Evolutionary conservation across 2,888 invertebrate species (phyloP).

Genomic region (Cerastoderma edule): DNA sequence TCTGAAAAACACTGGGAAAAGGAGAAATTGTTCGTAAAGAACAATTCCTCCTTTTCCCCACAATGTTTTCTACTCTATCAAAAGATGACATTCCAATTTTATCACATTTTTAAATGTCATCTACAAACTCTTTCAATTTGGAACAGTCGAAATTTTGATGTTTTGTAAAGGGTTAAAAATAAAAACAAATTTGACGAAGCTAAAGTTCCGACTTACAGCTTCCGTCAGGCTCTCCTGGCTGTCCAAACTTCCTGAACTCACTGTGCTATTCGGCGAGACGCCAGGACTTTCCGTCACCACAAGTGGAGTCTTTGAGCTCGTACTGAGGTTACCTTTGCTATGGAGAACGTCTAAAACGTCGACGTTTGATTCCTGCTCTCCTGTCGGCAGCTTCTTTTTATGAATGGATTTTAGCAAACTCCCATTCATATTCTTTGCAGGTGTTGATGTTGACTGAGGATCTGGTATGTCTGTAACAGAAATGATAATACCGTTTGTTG

Average conservation of each 20-base stretch:
- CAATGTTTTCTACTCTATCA: no score
- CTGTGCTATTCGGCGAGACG: conserved; percentile 29
- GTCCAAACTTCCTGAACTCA: conserved; percentile 35
- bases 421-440: background rate
- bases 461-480: background rate
- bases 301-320: conserved; percentile 37
- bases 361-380: conserved; percentile 37
- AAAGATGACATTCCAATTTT: no score
- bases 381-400: conserved; percentile 10
- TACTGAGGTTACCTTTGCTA: conserved; percentile 54
- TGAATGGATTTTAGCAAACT: background rate
- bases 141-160: no score
- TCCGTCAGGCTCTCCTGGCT: conserved; percentile 34
- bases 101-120: no score
- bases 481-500: no score
- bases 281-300: conserved; percentile 24
- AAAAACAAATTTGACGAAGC: background rate
- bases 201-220: conserved; percentile 29
- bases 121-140: no score
- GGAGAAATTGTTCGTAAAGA: no score
- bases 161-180: no score
- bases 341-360: conserved; percentile 24
- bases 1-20: no score
- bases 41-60: no score
- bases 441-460: conserved; percentile 16